Base-by-base conservation (phyloP, 1,140 invertebrate species). In the Eriocheir sinensis region DNA sequence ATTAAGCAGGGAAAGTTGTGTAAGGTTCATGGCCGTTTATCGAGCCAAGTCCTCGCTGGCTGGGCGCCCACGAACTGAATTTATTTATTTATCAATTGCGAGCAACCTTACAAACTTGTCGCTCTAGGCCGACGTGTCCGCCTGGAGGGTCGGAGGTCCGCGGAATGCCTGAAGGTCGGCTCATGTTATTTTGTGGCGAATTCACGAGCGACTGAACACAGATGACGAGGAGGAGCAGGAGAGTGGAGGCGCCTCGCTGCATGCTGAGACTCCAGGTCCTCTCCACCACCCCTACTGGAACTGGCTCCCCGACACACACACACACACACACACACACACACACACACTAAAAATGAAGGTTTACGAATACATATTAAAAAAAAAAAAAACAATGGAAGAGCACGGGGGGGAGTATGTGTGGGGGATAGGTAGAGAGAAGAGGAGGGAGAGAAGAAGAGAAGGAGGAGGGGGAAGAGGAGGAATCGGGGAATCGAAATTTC, bases 311-410 rank as follows among this genome's bases (percentile, higher is more conserved):
- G 60, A 72, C 60, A 72, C 21, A 17, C 60, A 72, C 0, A 72
- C 60, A 72, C 60, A 72, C 60, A 72, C 60, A 72, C 60, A 72
- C 60, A 72, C 60, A 72, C 60, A 72, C 60, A 72, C 60, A 72
- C 60, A 72, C 60, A 72, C 60, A 72, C 12, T 0, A 72, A 72
- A 21, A 72, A n/a, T n/a, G n/a, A 72, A 72, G n/a, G n/a, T 72
- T n/a, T 72, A n/a, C 8, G 21, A 53, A 1, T 53, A 53, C 48
- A 53, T 9, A 53, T 17, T 17, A 53, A 53, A 53, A n/a, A n/a
- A n/a, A n/a, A n/a, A n/a, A n/a, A n/a, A n/a, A n/a, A n/a, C n/a
- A n/a, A n/a, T n/a, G n/a, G n/a, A n/a, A n/a, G n/a, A n/a, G n/a
- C n/a, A n/a, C n/a, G n/a, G n/a, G n/a, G n/a, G n/a, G n/a, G n/a